Conservation (phyloP, 1,140 invertebrate genomes). For the Cherax destructor region DNA sequence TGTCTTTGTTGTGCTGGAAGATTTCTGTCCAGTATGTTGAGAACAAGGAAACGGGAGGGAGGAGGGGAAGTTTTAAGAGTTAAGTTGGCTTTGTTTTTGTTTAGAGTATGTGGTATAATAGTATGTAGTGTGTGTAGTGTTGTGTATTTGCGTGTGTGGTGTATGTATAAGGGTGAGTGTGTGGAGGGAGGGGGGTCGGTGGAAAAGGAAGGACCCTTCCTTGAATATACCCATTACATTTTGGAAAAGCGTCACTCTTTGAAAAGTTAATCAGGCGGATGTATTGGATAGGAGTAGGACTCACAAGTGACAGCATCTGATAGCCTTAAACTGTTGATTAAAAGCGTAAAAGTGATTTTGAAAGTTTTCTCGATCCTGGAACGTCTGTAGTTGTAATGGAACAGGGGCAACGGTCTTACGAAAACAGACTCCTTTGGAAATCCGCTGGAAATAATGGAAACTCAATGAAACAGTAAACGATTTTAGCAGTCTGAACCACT, state of each 20-base stretch:
- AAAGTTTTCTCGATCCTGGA: conserved; percentile 45
- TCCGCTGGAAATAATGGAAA: conserved; percentile 50
- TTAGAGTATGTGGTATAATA: background rate
- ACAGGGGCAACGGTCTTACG: conserved; percentile 22
- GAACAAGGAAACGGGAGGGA: background rate
- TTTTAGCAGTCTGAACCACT: conserved; percentile 29
- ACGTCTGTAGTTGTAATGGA: conserved; percentile 54
- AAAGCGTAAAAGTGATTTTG: conserved; percentile 43
- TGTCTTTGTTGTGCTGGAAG: conserved; percentile 12
- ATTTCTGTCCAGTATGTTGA: background rate
- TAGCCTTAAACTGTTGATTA: conserved; percentile 3
- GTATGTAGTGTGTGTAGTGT: background rate
- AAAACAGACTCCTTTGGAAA: conserved; percentile 50
- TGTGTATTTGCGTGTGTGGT: background rate
- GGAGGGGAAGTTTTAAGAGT: background rate
- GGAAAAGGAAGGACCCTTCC: too few relatives aligned
- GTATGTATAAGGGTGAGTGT: background rate
- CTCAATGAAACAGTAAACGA: conserved; percentile 57
- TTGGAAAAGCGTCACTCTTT: background rate
- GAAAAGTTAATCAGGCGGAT: background rate
- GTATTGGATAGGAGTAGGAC: background rate
- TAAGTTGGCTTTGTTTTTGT: background rate
- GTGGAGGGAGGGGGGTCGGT: background rate
- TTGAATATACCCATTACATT: too few relatives aligned
- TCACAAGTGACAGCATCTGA: background rate